phyloP scores from a whole-genome alignment of 1,140 invertebrate species.

The Cyclargus thomasi region DNA sequence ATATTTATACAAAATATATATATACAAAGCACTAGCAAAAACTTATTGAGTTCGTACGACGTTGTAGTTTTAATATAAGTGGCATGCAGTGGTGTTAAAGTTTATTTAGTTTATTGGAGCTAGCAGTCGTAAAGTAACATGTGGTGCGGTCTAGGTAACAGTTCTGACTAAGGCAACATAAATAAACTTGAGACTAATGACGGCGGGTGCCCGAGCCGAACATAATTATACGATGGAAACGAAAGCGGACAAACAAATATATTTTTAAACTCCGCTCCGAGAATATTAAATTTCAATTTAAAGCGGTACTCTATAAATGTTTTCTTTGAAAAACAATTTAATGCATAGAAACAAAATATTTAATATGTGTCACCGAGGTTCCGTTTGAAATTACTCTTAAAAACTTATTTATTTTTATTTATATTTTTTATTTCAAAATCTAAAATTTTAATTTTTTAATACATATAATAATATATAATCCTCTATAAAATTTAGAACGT shows the following conservation, averaged over 20 bases:
- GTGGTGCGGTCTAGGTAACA: constrained; percentile 61
- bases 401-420: no score
- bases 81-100: constrained; percentile 23
- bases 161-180: constrained; percentile 68
- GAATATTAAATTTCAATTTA: constrained; percentile 18
- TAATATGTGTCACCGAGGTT: no score
- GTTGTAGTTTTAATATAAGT: background rate
- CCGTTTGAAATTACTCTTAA: no score
- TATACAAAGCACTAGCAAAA: no score
- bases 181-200: constrained; percentile 59
- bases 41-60: background rate
- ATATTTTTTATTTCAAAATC: no score
- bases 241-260: constrained; percentile 13
- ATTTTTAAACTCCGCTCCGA: constrained; percentile 18
- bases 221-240: constrained; percentile 37
- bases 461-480: no score
- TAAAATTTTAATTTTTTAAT: no score
- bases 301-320: background rate
- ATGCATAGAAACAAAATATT: no score
- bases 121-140: constrained; percentile 67
- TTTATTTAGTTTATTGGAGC: constrained; percentile 49
- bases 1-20: no score
- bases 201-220: constrained; percentile 36
- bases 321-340: background rate
- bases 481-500: no score